phyloP scores from a whole-genome alignment of 2,797 vertebrate genomes.

The Aulostomus chinensis region DNA sequence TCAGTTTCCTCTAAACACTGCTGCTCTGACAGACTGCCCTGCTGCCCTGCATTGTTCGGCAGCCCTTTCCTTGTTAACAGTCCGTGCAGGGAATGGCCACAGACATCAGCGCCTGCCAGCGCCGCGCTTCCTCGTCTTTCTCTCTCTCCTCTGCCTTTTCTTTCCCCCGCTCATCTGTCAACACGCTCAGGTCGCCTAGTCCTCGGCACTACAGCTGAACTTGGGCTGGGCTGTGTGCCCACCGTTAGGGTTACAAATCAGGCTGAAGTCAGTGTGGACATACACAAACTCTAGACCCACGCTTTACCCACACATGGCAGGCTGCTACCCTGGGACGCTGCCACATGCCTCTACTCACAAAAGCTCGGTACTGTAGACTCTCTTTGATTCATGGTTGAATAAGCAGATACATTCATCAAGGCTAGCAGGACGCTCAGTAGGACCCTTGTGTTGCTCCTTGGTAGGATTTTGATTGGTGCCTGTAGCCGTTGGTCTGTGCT shows the following conservation, averaged over 20 bases:
- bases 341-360: slow-evolving; percentile 54
- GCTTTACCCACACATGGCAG: slow-evolving; percentile 40
- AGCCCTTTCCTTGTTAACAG: slow-evolving; percentile 63
- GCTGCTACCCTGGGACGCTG: slow-evolving; percentile 39
- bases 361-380: slow-evolving; percentile 36
- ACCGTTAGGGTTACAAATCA: slow-evolving; percentile 60
- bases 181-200: slow-evolving; percentile 23
- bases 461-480: slow-evolving; percentile 1
- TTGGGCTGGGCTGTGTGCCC: slow-evolving; percentile 36
- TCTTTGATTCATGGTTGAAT: slow-evolving; percentile 15
- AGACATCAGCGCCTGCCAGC: slow-evolving; percentile 51
- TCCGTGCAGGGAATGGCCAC: slow-evolving; percentile 58
- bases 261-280: slow-evolving; percentile 9
- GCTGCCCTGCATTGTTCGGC: slow-evolving; percentile 50
- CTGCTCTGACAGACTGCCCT: slow-evolving; percentile 43
- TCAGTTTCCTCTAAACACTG: slow-evolving; percentile 69
- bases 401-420: slow-evolving; percentile 8
- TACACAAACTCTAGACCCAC: slow-evolving; percentile 18
- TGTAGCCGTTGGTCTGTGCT: background rate
- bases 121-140: slow-evolving; percentile 50
- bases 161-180: slow-evolving; percentile 42
- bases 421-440: too few relatives aligned
- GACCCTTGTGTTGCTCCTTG: background rate
- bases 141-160: background rate
- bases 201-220: slow-evolving; percentile 40